Percentiles rank a stretch among this genome's conserved stretches.
Evolutionary conservation across 1,140 invertebrate genomes (phyloP).

Genomic region (Coenobita brevimanus): DNA sequence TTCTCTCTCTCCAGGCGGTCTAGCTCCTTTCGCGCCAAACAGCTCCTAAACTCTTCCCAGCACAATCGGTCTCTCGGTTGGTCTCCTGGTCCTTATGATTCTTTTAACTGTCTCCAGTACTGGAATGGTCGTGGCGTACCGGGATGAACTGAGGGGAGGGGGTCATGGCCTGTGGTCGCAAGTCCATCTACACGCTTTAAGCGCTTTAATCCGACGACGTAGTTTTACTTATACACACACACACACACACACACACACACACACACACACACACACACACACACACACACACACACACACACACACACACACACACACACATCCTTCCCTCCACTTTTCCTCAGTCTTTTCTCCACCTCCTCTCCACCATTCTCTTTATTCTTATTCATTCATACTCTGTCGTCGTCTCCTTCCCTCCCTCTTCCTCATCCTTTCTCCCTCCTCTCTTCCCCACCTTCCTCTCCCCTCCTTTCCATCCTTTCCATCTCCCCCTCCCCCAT

Average conservation of each 20-base stretch:
- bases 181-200: not conserved
- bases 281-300: conserved; percentile 34
- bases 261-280: conserved; percentile 18
- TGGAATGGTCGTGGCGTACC: too few species aligned
- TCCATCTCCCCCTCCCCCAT: not conserved
- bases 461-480: not conserved
- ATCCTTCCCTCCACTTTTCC: not conserved
- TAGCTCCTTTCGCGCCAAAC: too few species aligned
- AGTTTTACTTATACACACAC: not conserved
- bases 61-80: too few species aligned
- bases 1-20: too few species aligned
- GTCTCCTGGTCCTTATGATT: too few species aligned
- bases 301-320: conserved; percentile 32
- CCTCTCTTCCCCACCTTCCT: not conserved
- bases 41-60: too few species aligned
- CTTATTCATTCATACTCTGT: not conserved
- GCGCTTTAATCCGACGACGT: too few species aligned
- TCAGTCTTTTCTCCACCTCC: not conserved
- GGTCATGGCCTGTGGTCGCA: not conserved
- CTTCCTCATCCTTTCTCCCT: not conserved
- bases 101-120: too few species aligned
- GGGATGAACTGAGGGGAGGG: not conserved
- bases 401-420: not conserved
- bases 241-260: not conserved
- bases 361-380: not conserved